These are phyloP conservation scores for Sarcophaga subvicina DNA, from an alignment of 2,888 invertebrate genomes.

Conservation along the genomic window DNA sequence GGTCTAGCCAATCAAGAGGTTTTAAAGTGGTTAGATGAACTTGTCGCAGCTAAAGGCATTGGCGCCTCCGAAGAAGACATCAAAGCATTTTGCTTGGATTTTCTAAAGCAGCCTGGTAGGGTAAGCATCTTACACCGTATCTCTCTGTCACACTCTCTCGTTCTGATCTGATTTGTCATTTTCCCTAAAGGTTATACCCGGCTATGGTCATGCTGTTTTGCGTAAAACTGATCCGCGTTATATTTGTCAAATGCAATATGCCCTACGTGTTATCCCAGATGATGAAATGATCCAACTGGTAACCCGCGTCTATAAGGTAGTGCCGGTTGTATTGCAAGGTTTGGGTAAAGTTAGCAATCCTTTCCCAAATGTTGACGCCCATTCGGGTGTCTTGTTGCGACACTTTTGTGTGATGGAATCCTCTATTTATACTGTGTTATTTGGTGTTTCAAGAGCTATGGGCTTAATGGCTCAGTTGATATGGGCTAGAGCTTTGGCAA, in stretches of 20 bases:
- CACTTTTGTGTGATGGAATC: constrained; percentile 91
- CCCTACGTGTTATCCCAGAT: constrained; percentile 89
- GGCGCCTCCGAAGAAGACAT: constrained; percentile 95
- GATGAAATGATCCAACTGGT: constrained; percentile 89
- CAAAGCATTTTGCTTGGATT: constrained; percentile 83
- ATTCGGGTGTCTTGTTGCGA: constrained; percentile 90
- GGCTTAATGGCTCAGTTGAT: constrained; percentile 89
- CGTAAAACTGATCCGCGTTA: constrained; percentile 90
- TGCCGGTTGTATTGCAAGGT: constrained; percentile 88
- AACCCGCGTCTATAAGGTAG: constrained; percentile 88
- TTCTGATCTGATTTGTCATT: constrained; percentile 80
- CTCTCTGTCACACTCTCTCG: too few relatives aligned
- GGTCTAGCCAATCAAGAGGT: constrained; percentile 96
- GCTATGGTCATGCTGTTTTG: constrained; percentile 92
- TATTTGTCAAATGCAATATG: constrained; percentile 90
- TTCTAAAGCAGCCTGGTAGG: too few relatives aligned
- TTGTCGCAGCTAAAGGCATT: constrained; percentile 88
- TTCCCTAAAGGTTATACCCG: constrained; percentile 86
- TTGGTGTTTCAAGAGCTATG: constrained; percentile 91
- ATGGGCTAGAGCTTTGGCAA: constrained; percentile 89
- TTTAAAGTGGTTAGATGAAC: constrained; percentile 95
- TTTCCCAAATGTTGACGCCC: constrained; percentile 95
- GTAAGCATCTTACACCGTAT: too few relatives aligned
- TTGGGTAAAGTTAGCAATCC: constrained; percentile 93
- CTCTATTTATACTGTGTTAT: constrained; percentile 93